These are phyloP conservation scores for Spilogale gracilis DNA, from an alignment of 2,113 vertebrate genomes.

Conservation along the genomic window DNA sequence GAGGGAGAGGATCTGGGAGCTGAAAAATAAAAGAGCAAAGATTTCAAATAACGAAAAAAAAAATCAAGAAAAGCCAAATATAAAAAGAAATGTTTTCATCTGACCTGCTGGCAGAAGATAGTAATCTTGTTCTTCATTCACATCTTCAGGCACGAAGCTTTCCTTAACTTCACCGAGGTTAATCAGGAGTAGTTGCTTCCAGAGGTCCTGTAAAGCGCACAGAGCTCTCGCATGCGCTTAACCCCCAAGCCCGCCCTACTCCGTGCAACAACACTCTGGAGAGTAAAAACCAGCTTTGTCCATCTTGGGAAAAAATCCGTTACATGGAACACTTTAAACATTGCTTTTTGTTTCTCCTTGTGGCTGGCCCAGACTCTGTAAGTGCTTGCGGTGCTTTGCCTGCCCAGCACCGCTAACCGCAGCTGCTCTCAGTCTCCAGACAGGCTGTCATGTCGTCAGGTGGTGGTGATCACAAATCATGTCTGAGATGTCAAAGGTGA, in stretches of 20 bases:
- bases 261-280: conserved; percentile 88
- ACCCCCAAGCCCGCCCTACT: conserved; percentile 94
- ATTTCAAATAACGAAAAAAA: conserved; percentile 94
- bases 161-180: conserved; percentile 90
- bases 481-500: conserved; percentile 96
- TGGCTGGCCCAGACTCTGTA: conserved; percentile 84
- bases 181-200: conserved; percentile 91
- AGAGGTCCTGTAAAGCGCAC: conserved; percentile 99
- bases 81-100: conserved; percentile 95
- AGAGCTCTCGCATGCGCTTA: conserved; percentile 96
- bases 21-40: conserved; percentile 95
- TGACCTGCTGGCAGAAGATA: conserved; percentile 98
- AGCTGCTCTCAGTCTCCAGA: conserved; percentile 89
- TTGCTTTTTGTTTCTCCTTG: conserved; percentile 86
- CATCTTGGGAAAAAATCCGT: conserved; percentile 88
- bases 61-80: conserved; percentile 95
- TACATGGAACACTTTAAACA: conserved; percentile 88
- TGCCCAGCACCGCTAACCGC: conserved; percentile 88
- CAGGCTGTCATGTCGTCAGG: conserved; percentile 88
- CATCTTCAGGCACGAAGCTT: conserved; percentile 91
- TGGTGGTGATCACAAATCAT: conserved; percentile 93
- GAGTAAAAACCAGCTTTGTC: conserved; percentile 89
- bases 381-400: conserved; percentile 86
- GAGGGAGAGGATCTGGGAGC: conserved; percentile 93
- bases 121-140: conserved; percentile 96